phyloP scores from a whole-genome alignment of 2,888 invertebrate species.

The Acronicta aceris region DNA sequence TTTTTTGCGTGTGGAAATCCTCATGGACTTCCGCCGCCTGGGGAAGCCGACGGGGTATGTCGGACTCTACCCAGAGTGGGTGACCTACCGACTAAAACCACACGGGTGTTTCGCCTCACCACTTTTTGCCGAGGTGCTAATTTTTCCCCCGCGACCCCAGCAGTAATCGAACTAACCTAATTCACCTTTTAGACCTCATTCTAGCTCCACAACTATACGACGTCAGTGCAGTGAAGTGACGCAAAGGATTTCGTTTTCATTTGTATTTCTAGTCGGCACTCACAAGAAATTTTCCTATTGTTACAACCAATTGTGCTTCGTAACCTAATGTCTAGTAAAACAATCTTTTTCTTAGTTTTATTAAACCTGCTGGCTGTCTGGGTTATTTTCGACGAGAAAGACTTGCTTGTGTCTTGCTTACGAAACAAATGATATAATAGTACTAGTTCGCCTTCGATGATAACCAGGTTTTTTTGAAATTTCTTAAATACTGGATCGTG shows the following conservation, averaged over 20 bases:
- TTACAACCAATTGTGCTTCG: constrained; percentile 8
- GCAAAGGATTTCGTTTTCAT: constrained; percentile 21
- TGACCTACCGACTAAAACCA: no score
- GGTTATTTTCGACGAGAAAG: constrained; percentile 29
- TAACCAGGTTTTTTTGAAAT: constrained; percentile 21
- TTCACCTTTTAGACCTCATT: neutral
- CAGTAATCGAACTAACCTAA: no score
- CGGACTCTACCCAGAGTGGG: no score
- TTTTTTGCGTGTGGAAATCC: no score
- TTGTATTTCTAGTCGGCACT: constrained; percentile 12
- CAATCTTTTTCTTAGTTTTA: constrained; percentile 44
- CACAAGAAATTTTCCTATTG: constrained; percentile 30
- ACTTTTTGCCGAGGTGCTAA: no score
- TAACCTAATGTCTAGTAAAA: constrained; percentile 31
- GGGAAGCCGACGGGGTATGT: no score
- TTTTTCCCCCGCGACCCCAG: no score
- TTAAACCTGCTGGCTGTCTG: constrained; percentile 27
- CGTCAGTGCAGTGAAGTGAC: neutral
- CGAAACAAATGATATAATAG: constrained; percentile 43
- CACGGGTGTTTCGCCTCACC: no score
- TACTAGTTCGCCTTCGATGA: constrained; percentile 11
- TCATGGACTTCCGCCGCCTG: no score
- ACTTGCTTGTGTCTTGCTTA: constrained; percentile 45
- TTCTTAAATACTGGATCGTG: constrained; percentile 29
- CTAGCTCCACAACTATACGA: neutral